phyloP scores from a whole-genome alignment of 1,140 invertebrate species.

The Euwallacea similis region DNA sequence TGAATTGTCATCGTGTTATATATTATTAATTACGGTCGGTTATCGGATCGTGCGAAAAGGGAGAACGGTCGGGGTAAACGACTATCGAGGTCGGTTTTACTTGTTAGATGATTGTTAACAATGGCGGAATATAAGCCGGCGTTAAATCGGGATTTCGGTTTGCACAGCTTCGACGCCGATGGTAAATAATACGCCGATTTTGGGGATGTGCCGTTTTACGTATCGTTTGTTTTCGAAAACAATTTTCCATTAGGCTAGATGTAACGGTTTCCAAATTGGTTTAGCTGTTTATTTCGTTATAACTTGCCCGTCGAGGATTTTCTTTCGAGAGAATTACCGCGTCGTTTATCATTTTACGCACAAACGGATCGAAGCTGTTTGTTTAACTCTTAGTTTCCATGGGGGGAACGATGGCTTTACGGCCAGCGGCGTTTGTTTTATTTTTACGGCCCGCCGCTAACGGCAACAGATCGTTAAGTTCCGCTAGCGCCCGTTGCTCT shows the following conservation, averaged over 20 bases:
- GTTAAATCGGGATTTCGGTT: conserved; percentile 20
- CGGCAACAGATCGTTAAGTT: no score
- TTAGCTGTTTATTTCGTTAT: not conserved
- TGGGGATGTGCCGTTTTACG: not conserved
- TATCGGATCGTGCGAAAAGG: conserved; percentile 25
- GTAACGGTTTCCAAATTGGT: not conserved
- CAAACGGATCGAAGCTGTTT: no score
- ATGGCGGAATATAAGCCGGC: conserved; percentile 17
- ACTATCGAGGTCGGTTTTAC: conserved; percentile 28
- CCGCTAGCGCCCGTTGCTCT: no score
- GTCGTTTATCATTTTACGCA: no score
- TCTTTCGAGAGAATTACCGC: no score
- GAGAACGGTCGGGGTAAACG: conserved; percentile 10
- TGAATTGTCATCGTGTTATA: conserved; percentile 38
- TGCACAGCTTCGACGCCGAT: conserved; percentile 1
- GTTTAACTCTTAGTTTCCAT: no score
- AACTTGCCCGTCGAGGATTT: no score
- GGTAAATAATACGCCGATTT: conserved; percentile 11
- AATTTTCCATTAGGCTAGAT: not conserved
- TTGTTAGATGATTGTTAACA: conserved; percentile 16
- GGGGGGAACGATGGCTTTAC: no score
- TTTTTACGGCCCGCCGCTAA: no score
- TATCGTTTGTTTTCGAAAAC: not conserved
- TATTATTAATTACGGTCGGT: conserved; percentile 32
- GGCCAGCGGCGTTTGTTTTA: no score